A percentile compares a stretch with the other conserved stretches of the same genome.
phyloP scores from a whole-genome alignment of 1,140 invertebrate genomes.

The Marisa cornuarietis region DNA sequence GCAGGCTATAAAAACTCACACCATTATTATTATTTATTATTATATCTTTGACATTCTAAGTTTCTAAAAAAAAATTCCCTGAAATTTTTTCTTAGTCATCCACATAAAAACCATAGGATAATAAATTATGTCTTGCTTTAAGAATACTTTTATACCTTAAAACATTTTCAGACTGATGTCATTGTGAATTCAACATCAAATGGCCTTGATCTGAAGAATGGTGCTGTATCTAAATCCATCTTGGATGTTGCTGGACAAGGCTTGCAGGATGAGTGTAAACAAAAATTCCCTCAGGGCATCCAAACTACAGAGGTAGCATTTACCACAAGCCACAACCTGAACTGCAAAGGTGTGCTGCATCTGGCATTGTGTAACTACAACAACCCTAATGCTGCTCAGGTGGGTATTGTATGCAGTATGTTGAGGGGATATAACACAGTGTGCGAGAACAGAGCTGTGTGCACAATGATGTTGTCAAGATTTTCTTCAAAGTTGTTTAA shows the following conservation, averaged over 20 bases:
- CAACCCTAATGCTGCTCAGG: constrained; percentile 23
- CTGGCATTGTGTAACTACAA: constrained; percentile 15
- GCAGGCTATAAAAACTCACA: no score
- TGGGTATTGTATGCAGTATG: background rate
- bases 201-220: constrained; percentile 41
- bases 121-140: no score
- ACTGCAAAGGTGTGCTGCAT: constrained; percentile 47
- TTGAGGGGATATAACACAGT: no score
- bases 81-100: no score
- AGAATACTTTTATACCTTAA: no score
- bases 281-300: constrained; percentile 40
- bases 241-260: constrained; percentile 34
- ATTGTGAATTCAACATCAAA: constrained; percentile 46
- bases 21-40: no score
- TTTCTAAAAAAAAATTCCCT: no score
- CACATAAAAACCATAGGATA: no score
- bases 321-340: constrained; percentile 40
- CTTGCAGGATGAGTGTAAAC: constrained; percentile 41
- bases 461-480: no score
- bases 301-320: constrained; percentile 37
- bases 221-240: constrained; percentile 44
- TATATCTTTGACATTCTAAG: no score
- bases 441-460: no score
- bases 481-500: no score
- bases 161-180: constrained; percentile 52